Evolutionary conservation across 2,113 vertebrate species (phyloP).

Genomic region (Tachysurus vachellii): DNA sequence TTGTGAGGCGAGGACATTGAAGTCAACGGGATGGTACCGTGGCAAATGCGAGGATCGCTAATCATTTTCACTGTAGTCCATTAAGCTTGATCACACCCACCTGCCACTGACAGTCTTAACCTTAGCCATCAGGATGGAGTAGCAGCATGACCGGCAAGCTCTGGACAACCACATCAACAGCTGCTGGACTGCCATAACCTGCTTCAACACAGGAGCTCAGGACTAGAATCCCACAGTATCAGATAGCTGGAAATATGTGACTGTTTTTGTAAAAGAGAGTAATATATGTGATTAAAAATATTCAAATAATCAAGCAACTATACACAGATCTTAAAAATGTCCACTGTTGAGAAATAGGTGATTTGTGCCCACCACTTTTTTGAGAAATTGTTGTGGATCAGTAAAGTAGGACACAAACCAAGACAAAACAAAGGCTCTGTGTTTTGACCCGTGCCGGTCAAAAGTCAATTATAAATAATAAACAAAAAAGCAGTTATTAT

Average conservation of each 20-base stretch:
- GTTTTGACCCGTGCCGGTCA: too few relatives aligned
- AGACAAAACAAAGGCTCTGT: not conserved
- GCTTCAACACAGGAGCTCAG: not conserved
- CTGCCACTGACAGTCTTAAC: conserved; percentile 51
- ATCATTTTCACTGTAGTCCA: conserved; percentile 58
- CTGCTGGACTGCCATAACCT: conserved; percentile 1
- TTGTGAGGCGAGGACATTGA: conserved; percentile 50
- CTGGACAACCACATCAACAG: conserved; percentile 8
- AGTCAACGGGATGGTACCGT: conserved; percentile 55
- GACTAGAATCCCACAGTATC: not conserved
- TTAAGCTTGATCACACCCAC: conserved; percentile 55
- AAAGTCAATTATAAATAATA: too few relatives aligned
- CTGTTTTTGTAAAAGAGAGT: not conserved
- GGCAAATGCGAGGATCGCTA: conserved; percentile 45
- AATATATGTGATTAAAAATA: not conserved
- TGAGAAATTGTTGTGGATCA: not conserved
- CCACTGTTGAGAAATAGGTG: not conserved
- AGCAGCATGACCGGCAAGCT: conserved; percentile 17
- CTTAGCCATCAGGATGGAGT: conserved; percentile 38
- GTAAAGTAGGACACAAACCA: not conserved
- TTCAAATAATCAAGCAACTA: not conserved
- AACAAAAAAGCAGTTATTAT: too few relatives aligned
- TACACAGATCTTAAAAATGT: not conserved
- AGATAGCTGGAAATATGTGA: too few relatives aligned
- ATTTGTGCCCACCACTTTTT: too few relatives aligned